Base-by-base conservation (phyloP, 2,888 invertebrate species). In the Diaphora mendica region DNA sequence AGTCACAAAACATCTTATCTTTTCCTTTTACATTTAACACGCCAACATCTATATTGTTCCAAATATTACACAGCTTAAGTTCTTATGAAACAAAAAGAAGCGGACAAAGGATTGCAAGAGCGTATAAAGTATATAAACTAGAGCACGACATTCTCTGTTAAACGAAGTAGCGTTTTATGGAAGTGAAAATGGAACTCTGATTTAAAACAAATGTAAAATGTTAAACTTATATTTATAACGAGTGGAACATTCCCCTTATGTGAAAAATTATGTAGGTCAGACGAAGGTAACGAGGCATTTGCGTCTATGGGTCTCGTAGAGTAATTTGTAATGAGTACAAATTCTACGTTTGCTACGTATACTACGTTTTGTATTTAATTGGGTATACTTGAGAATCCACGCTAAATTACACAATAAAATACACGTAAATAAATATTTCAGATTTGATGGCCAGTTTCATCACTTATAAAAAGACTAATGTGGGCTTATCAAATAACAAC, bases 241-340 rank as follows among this genome's bases (percentile, higher is more conserved):
- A 35, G 15, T 35, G 15, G 33, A 15, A 68, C 51, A 51, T 33
- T 68, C 2, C 35, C 51, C 33, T 68, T 23, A 68, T 33, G 23
- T 35, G 39, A 55, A 68, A 30, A n/a, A 42, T 20, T 33, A 70
- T 62, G 42, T 62, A 62, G 70, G 70, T 62, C 70, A 39, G 42
- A 20, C 23, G 62, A 70, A 62, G 62, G 44, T 42, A 69, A 35
- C 70, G 70, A 30, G 26, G 70, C 30, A 23, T 26, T 55, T 62
- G 26, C 26, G 44, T 26, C 30, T 62, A 59, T 62, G 62, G n/a
- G 69, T 23, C 59, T 62, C 62, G n/a, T 62, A 30, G 44, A 20
- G 48, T 48, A 48, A 33, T 33, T 33, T 3, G 3, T 33, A 33
- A 3, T 1, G 33, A 33, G 33, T 33, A 33, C 33, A 33, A 33